phyloP scores from a whole-genome alignment of 2,797 vertebrate species.

The Semotilus atromaculatus region DNA sequence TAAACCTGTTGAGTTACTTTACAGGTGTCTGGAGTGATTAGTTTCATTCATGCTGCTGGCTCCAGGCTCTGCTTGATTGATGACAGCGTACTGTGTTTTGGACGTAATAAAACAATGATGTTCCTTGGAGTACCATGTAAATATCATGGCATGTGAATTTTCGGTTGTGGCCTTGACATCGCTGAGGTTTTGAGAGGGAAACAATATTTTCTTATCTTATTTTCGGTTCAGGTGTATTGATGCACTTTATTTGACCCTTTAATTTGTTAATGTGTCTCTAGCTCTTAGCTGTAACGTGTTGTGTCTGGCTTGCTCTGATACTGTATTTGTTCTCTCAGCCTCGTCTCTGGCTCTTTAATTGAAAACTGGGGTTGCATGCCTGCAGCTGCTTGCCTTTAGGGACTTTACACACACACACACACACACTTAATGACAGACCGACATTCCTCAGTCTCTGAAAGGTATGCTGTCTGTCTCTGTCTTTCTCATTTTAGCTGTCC shows the following conservation, averaged over 20 bases:
- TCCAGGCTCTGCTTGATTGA: neutral
- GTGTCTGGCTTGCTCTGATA: neutral
- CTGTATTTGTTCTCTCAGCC: neutral
- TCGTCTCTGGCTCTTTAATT: slow-evolving; percentile 2
- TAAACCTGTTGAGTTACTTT: neutral
- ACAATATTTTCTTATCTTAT: neutral
- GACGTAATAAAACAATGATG: too few relatives aligned
- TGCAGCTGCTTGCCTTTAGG: slow-evolving; percentile 40
- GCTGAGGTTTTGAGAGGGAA: neutral
- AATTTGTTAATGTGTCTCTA: neutral
- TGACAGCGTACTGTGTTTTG: neutral
- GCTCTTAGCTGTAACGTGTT: too few relatives aligned
- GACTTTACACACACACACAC: slow-evolving; percentile 11
- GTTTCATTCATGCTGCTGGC: neutral
- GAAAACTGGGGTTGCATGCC: slow-evolving; percentile 10
- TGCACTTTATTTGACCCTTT: neutral
- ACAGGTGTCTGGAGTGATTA: neutral
- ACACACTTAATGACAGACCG: slow-evolving; percentile 42
- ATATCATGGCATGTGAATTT: neutral
- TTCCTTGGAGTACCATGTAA: neutral
- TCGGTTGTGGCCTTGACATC: neutral
- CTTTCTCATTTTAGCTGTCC: neutral
- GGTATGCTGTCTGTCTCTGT: slow-evolving; percentile 16
- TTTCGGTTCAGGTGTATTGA: neutral
- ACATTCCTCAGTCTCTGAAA: slow-evolving; percentile 40